A percentile compares a stretch with the other conserved stretches of the same genome.
Evolutionary conservation across 2,888 invertebrate genomes (phyloP).

Genomic region (Himalopsyche anomala): DNA sequence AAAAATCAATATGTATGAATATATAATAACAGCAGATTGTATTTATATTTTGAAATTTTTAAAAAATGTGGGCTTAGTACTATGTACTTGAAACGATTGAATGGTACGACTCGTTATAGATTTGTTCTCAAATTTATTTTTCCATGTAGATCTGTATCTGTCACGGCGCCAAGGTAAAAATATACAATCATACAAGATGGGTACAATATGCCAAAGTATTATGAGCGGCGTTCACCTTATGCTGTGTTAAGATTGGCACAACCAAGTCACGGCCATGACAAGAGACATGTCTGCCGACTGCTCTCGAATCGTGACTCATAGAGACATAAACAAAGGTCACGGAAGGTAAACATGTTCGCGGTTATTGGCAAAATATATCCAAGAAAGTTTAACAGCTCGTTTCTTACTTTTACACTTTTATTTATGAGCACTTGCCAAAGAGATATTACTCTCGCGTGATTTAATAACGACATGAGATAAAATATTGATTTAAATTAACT

Average conservation of each 20-base stretch:
- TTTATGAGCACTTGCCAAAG: constrained; percentile 16
- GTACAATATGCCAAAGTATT: not conserved
- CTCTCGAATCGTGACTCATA: constrained; percentile 30
- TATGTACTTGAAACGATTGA: too few relatives aligned
- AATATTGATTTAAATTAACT: constrained; percentile 3
- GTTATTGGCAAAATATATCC: constrained; percentile 24
- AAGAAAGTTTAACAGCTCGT: constrained; percentile 1
- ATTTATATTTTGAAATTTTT: too few relatives aligned
- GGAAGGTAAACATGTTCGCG: constrained; percentile 26
- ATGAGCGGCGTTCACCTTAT: not conserved
- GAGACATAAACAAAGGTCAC: constrained; percentile 7
- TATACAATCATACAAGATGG: not conserved
- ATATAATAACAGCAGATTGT: too few relatives aligned
- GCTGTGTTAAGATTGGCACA: constrained; percentile 7
- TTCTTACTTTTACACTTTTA: constrained; percentile 12
- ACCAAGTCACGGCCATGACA: constrained; percentile 22
- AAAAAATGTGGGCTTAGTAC: too few relatives aligned
- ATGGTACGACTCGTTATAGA: too few relatives aligned
- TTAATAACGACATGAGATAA: not conserved
- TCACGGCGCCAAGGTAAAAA: not conserved
- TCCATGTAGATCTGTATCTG: not conserved
- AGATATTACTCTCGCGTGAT: constrained; percentile 16
- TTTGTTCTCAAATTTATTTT: too few relatives aligned
- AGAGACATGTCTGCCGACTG: constrained; percentile 31
- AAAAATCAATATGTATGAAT: too few relatives aligned